A percentile compares a stretch with the other conserved stretches of the same genome.
These are phyloP conservation scores for Drosophila quinaria DNA, from an alignment of 2,888 invertebrate species.

Conservation along the genomic window DNA sequence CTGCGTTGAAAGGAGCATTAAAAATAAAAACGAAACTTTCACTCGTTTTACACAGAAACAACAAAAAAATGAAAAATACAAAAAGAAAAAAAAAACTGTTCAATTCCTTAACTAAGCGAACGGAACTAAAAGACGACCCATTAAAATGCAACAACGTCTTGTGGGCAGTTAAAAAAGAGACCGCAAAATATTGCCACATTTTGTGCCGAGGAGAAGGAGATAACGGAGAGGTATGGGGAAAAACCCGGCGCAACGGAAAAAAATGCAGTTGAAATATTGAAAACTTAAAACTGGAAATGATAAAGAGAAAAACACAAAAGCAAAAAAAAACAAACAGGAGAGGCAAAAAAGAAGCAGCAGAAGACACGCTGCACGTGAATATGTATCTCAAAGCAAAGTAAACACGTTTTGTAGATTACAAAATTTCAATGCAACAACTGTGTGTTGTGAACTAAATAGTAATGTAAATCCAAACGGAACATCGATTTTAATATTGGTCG, in stretches of 20 bases:
- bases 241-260: constrained; percentile 46
- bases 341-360: constrained; percentile 2
- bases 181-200: constrained; percentile 50
- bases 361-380: constrained; percentile 44
- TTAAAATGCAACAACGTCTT: constrained; percentile 60
- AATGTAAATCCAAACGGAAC: not conserved
- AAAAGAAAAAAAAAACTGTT: constrained; percentile 7
- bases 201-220: constrained; percentile 7
- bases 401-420: constrained; percentile 66
- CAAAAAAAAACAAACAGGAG: not conserved
- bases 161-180: constrained; percentile 40
- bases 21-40: constrained; percentile 60
- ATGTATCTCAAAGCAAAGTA: constrained; percentile 15
- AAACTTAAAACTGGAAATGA: constrained; percentile 26
- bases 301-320: not conserved
- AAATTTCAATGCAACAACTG: constrained; percentile 57
- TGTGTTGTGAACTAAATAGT: constrained; percentile 1
- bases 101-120: constrained; percentile 65
- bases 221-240: constrained; percentile 27
- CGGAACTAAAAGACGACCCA: constrained; percentile 55
- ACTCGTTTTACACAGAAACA: constrained; percentile 41
- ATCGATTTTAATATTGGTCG: not conserved
- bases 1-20: constrained; percentile 58
- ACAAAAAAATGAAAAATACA: not conserved
- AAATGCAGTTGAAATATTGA: constrained; percentile 51